Conservation (phyloP, 2,797 vertebrate species). For the Phylloscopus collybita region DNA sequence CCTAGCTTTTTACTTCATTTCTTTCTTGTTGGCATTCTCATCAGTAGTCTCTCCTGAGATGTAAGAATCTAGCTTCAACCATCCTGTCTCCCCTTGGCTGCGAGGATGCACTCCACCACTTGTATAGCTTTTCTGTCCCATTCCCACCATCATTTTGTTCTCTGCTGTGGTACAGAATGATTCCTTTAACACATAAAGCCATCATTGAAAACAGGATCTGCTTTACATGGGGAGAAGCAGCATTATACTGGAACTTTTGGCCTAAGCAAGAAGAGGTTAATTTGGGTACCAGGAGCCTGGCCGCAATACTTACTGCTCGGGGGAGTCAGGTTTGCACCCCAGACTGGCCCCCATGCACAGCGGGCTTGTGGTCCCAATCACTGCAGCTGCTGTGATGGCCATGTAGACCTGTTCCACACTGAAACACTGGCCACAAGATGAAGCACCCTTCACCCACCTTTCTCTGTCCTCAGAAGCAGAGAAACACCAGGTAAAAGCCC, state of each 20-base stretch:
- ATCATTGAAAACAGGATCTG: background rate
- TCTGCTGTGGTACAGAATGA: background rate
- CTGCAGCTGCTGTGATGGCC: background rate
- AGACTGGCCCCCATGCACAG: background rate
- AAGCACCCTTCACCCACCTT: fast-evolving
- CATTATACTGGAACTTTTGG: fast-evolving
- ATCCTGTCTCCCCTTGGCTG: background rate
- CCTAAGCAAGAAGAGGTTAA: fast-evolving
- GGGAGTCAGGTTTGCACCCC: background rate
- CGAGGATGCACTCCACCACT: background rate
- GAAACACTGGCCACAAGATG: background rate
- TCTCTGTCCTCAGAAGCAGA: background rate
- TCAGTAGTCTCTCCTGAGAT: background rate
- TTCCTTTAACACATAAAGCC: background rate
- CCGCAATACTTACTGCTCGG: background rate
- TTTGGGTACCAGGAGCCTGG: background rate
- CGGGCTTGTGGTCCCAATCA: background rate
- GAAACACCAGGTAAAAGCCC: background rate
- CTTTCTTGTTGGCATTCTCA: constrained; percentile 16
- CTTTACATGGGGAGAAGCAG: background rate
- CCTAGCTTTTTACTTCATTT: constrained; percentile 24
- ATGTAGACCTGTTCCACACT: background rate
- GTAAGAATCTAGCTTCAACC: background rate
- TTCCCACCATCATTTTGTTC: background rate
- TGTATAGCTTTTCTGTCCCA: background rate